These are phyloP conservation scores for Lithophane socia DNA, from an alignment of 2,888 invertebrate species.

Conservation along the genomic window DNA sequence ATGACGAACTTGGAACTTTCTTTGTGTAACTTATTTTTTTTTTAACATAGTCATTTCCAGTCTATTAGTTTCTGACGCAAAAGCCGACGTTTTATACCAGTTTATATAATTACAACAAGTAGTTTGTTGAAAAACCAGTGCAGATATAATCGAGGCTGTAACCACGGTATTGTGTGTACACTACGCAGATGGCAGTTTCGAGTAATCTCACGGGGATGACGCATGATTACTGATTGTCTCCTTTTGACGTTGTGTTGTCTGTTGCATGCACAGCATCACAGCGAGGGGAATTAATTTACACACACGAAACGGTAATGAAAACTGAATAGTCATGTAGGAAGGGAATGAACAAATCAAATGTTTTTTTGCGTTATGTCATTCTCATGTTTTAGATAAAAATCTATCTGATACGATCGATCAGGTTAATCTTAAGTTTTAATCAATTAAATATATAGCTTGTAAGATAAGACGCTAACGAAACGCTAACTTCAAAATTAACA, in stretches of 20 bases:
- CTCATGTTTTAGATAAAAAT: constrained; percentile 27
- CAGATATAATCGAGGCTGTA: constrained; percentile 32
- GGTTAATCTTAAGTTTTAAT: constrained; percentile 25
- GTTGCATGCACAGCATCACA: constrained; percentile 40
- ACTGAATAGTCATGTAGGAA: constrained; percentile 13
- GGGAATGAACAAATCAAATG: constrained; percentile 15
- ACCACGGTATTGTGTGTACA: constrained; percentile 49
- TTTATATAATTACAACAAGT: constrained; percentile 17
- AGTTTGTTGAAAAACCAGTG: constrained; percentile 34
- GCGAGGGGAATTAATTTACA: constrained; percentile 42
- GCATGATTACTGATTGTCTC: constrained; percentile 68
- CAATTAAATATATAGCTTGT: constrained; percentile 4
- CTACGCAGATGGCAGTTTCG: constrained; percentile 55
- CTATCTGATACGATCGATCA: constrained; percentile 2
- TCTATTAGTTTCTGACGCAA: neutral
- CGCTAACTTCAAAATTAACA: constrained; percentile 14
- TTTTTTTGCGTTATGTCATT: constrained; percentile 13
- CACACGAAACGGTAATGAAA: constrained; percentile 26
- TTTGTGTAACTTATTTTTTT: neutral
- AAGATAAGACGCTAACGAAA: constrained; percentile 12
- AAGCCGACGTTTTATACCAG: constrained; percentile 13
- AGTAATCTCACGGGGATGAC: constrained; percentile 68
- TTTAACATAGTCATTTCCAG: neutral
- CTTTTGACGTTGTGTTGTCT: constrained; percentile 65
- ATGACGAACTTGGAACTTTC: constrained; percentile 1